Conservation (phyloP, 2,888 invertebrate species). For the Noctua comes region DNA sequence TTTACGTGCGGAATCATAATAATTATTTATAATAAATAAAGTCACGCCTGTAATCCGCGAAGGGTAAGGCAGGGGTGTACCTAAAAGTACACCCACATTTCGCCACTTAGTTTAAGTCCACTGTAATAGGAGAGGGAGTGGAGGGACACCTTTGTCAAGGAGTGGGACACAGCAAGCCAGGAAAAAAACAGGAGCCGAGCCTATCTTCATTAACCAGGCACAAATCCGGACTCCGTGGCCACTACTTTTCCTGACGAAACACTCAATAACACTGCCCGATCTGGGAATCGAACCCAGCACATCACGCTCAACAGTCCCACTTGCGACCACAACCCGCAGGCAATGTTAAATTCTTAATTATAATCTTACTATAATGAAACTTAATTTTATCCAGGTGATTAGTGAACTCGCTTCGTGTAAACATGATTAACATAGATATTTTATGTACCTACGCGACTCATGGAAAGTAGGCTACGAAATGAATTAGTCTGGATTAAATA, state of each 20-base stretch:
- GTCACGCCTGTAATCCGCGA: not conserved
- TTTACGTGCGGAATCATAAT: not conserved
- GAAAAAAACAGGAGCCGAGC: not conserved
- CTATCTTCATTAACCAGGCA: not conserved
- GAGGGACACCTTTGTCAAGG: no score
- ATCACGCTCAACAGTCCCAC: not conserved
- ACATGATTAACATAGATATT: slow-evolving; percentile 19
- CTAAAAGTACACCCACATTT: not conserved
- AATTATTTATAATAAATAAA: not conserved
- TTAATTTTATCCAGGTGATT: not conserved
- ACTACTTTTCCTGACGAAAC: not conserved
- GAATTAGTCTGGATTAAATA: not conserved
- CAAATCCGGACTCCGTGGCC: not conserved
- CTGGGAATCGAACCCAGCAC: not conserved
- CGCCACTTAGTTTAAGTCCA: not conserved
- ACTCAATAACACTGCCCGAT: not conserved
- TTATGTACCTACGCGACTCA: slow-evolving; percentile 22
- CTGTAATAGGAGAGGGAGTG: not conserved
- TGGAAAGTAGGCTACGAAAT: slow-evolving; percentile 11
- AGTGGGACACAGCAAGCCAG: no score
- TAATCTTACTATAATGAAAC: not conserved
- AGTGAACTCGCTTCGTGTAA: not conserved
- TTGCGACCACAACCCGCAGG: not conserved
- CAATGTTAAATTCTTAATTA: not conserved
- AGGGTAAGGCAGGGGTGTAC: not conserved